Base-by-base conservation (phyloP, 2,113 vertebrate genomes). In the Centropristis striata region DNA sequence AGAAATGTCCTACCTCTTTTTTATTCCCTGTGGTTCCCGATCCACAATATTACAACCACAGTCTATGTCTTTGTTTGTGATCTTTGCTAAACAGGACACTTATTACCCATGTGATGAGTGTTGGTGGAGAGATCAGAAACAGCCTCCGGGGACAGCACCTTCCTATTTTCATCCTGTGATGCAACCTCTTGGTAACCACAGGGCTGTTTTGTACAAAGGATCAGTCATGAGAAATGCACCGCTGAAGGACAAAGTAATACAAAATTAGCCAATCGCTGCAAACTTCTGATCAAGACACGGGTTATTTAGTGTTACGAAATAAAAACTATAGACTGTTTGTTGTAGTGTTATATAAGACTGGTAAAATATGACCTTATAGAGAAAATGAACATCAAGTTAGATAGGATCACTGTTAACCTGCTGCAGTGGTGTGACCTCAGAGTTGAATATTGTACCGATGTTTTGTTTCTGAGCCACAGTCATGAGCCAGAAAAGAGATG, bases 111-210 rank as follows among this genome's bases (percentile, higher is more conserved):
- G 78, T 70, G 71, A 77, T 41, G 71, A 46, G 70, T 21, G 76
- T 12, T 70, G 58, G 44, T 71, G 55, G 39, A 71, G 46, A 51
- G 36, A 66, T 54, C 60, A 59, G 42, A 55, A 72, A 49, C 65
- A 3, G 47, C 68, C 69, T 73, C 51, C 12, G 66, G 78, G 42
- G 67, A 76, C 28, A 36, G 47, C 55, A 67, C 59, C 76, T 87
- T 80, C 73, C 71, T 37, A 16, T 74, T 71, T 78, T 16, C 59
- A 78, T 66, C 68, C 44, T 75, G 58, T 87, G 86, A 87, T 79
- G 82, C 86, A 90, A 83, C 67, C 25, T 61, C 49, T 57, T 36
- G 25, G 76, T 80, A 83, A 80, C 83, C 75, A 66, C 47, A 53
- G 73, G 73, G 58, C 42, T 60, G 73, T 44, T 83, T 75, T 60